Base-by-base conservation (phyloP, 2,888 invertebrate species). In the Ophion slaviceki region DNA sequence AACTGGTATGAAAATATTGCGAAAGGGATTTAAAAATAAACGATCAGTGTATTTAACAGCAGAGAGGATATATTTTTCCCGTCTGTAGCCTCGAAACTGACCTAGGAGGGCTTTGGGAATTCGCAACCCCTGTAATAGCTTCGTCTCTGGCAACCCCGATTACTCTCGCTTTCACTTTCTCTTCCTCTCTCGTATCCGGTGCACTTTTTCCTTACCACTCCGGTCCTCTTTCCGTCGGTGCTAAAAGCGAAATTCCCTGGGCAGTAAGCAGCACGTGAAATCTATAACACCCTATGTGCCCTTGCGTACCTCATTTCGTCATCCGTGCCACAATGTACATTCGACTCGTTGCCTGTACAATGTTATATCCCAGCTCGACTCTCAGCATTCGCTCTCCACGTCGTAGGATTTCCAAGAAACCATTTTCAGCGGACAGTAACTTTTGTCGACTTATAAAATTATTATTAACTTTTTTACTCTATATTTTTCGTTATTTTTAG, bases 71-170 rank as follows among this genome's bases (percentile, higher is more conserved):
- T 70, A 68, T 59, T 79, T 82, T 85, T 70, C 70, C 70, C 70
- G 32, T n/a, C 40, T 59, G 45, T 70, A 82, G 82, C 70, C 80
- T 82, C 61, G 82, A 85, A 85, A 86, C 80, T 85, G 86, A 85
- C 82, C 85, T 85, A 85, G 77, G 85, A 82, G 72, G 71, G 61
- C 53, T 59, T 67, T 40, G 85, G 85, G 86, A 80, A 82, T 86
- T 81, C 61, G 40, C 76, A 47, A 68, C 70, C 78, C 77, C 78
- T 70, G 79, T 84, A 86, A 86, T 81, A 47, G 81, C 84, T 81
- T 78, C 59, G 64, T 68, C 74, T 68, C 75, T 11, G 14, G 40
- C 53, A 67, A 36, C 45, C 61, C 32, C 68, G 59, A 57, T 68
- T 24, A 8, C 20, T 24, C 75, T 59, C 72, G 17, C 75, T 57